Conservation (phyloP, 2,797 vertebrate genomes). For the Tapirus indicus region DNA sequence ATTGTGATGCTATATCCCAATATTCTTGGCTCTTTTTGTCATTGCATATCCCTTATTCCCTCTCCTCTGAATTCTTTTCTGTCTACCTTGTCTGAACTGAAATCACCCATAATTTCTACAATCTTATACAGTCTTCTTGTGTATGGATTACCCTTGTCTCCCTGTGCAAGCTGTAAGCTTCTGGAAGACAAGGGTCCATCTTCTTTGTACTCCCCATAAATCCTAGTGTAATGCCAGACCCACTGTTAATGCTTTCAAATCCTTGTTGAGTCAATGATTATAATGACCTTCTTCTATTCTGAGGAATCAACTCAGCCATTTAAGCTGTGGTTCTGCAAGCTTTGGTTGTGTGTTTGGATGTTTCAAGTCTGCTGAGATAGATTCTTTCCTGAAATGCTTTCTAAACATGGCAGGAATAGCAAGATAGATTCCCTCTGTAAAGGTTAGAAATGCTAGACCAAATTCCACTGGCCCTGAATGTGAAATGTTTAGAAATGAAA, state of each 20-base stretch:
- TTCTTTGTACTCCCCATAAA: not conserved
- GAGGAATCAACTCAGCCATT: not conserved
- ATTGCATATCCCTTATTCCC: not conserved
- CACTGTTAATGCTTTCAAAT: not conserved
- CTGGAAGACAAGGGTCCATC: not conserved
- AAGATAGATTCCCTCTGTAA: not conserved
- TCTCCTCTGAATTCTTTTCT: not conserved
- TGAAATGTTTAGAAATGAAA: slow-evolving; percentile 60
- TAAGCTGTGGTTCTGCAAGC: not conserved
- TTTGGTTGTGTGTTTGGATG: not conserved
- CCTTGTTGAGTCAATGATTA: not conserved
- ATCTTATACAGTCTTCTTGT: not conserved
- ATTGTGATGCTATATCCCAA: not conserved
- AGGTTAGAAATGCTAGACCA: not conserved
- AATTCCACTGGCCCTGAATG: not conserved
- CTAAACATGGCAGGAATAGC: not conserved
- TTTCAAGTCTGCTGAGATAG: not conserved
- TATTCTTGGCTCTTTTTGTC: not conserved
- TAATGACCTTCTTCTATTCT: not conserved
- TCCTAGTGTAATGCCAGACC: not conserved
- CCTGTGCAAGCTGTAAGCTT: not conserved
- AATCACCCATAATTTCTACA: not conserved
- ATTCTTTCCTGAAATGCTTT: not conserved
- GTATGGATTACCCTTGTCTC: not conserved
- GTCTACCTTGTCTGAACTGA: not conserved